Base-by-base conservation (phyloP, 2,888 invertebrate genomes). In the Nemotelus pantherinus region DNA sequence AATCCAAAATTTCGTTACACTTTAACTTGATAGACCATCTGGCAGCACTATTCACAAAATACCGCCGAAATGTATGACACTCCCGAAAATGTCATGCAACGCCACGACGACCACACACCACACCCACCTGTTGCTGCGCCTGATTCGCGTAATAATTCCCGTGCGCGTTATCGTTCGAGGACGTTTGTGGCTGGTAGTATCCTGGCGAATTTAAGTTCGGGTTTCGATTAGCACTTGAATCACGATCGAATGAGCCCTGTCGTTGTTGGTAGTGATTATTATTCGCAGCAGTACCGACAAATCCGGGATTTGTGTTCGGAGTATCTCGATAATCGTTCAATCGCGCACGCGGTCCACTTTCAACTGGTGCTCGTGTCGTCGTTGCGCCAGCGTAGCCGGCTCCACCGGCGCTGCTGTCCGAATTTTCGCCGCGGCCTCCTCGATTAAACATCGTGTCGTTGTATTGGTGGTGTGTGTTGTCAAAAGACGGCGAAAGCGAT, bases 321-420 rank as follows among this genome's bases (percentile, higher is more conserved):
- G 25, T 53, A 10, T 68, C 76, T 67, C 78, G 77, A 77, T 79
- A 81, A 78, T 81, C 81, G 82, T 84, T 84, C 82, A 83, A 82
- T 81, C 83, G 84, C 83, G 83, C 83, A 84, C 86, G 85, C 85
- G 87, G 84, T 84, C 85, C 84, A 83, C 85, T 85, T 84, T 86
- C 86, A 84, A 86, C 85, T 87, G 85, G 41, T 53, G 68, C 41
- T 6, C 25, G 55, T 9, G 5, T 3, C 7, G 45, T 3, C 10
- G 60, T 47, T 3, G 60, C 76, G 41, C 41, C 57, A 55, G 43
- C 44, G 48, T 75, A 60, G 58, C 63, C 75, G 75, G 75, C 76
- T 76, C 65, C 76, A 53, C 25, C 76, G 10, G 41, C 58, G 67
- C 67, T 71, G 65, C 77, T 78, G 67, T 74, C 77, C 79, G 77